Base-by-base conservation (phyloP, 2,888 invertebrate species). In the Clepsis dumicolana region DNA sequence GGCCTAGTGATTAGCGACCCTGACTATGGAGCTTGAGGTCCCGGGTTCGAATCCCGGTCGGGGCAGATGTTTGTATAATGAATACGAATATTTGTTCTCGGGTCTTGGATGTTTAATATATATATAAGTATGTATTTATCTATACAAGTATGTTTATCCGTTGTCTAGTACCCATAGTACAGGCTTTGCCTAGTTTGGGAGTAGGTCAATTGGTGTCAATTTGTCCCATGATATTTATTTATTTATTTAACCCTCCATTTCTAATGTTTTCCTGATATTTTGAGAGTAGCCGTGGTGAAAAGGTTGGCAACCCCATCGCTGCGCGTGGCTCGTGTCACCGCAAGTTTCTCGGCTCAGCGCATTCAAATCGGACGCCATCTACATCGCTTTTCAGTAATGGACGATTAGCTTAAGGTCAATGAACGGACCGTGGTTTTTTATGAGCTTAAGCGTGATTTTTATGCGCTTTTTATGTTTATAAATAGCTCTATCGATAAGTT, bases 281-380 rank as follows among this genome's bases (percentile, higher is more conserved):
- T 5, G 5, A 24, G 14, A n/a, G 29, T 8, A 29, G 29, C 29
- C 29, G 4, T 16, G 16, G n/a, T 29, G 73, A 77, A 83, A 87
- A 80, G 79, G 86, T 88, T 86, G 79, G 71, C 60, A 73, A 80
- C 75, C 73, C 70, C 82, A 83, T 80, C 32, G 70, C 54, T 73
- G 68, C 74, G 68, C 75, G 71, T 83, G 87, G 89, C 92, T 88
- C 90, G 91, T 91, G 92, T 86, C 88, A 83, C 80, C 79, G 83
- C 81, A 77, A 74, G 21, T 79, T 79, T 77, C 77, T 75, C 78
- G 76, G 76, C 81, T 77, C 80, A 80, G 80, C 76, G 74, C 80
- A 86, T 86, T 85, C 83, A 88, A 89, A 91, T 89, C 82, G 80
- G 79, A 48, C 59, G 78, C 83, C 81, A 85, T 85, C 82, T 88